Evolutionary conservation across 2,888 invertebrate genomes (phyloP).

Genomic region (Elmis aenea): DNA sequence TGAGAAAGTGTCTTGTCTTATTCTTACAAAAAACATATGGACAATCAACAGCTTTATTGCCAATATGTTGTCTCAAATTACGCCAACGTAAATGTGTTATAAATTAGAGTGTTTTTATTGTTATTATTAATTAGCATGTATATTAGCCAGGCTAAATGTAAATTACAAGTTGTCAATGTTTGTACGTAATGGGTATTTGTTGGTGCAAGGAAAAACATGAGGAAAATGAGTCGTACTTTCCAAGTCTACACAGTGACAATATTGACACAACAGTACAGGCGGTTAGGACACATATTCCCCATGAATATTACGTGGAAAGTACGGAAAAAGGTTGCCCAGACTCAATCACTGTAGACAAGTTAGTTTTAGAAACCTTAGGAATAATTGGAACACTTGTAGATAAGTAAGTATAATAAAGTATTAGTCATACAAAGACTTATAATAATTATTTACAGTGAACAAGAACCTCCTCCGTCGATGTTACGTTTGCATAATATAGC

Average conservation of each 20-base stretch:
- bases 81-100: constrained; percentile 36
- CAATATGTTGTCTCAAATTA: constrained; percentile 36
- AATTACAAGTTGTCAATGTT: constrained; percentile 19
- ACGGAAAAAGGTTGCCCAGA: constrained; percentile 35
- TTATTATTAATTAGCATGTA: constrained; percentile 8
- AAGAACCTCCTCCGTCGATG: constrained; percentile 82
- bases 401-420: constrained; percentile 59
- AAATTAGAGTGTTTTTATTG: constrained; percentile 12
- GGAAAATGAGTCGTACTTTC: constrained; percentile 48
- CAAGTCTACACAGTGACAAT: constrained; percentile 29
- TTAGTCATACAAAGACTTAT: background rate
- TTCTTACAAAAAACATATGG: constrained; percentile 5
- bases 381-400: constrained; percentile 80
- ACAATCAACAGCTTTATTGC: constrained; percentile 21
- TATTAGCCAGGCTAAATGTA: constrained; percentile 8
- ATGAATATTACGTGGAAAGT: constrained; percentile 32
- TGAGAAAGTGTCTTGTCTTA: constrained; percentile 1
- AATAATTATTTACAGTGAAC: constrained; percentile 59
- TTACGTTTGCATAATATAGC: constrained; percentile 78
- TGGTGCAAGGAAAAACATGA: constrained; percentile 65
- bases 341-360: constrained; percentile 58
- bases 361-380: constrained; percentile 75
- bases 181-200: constrained; percentile 67
- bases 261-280: constrained; percentile 31
- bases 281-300: constrained; percentile 32